Evolutionary conservation across 30 jellyfish, hydroid and myxozoan species (phyloP), one percentile per base, ranked within the genome.

Genomic region (Hydractinia echinata): DNA sequence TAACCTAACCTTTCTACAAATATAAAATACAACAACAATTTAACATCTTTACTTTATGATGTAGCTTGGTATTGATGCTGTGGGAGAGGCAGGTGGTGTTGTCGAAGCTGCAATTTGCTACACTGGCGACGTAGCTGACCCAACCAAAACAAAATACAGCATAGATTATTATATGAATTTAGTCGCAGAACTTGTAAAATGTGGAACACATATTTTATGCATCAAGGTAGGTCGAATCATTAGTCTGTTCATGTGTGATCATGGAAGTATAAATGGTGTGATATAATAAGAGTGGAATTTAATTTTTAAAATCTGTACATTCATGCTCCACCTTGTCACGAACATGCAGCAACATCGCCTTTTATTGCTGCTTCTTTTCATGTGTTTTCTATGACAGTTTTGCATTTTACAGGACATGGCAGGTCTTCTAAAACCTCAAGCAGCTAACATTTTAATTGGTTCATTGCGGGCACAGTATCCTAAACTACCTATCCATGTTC

Each of bases 81-180:
- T 95, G 8, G 97, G 97, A 10, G 94, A 95, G 83, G 97, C 99
- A 10, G 99, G 99, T n/a, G 99, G 97, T 53, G 99, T 95, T 4
- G 99, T 95, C 56, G 99, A 95, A 81, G 99, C 98, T 3, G 99
- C 99, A 9, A 95, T 95, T 51, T 95, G 95, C 4, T 95, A 95
- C 94, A 89, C 99, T 54, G 99, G 99, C 1, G 99, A 95, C 79
- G 96, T 95, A 7, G 81, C 96, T 8, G 79, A 89, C 64, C 99
- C 99, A 30, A 71, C 61, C n/a, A 90, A 87, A 76, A 89, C 96
- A 5, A 95, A 95, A 55, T 95, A 95, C 79, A 86, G 81, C 77
- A 89, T 95, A 76, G 99, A 95, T 66, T 95, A 95, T 81, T 95
- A 95, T 87, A 89, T 95, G 97, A 73, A 95, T 72, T 81, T 95